Base-by-base conservation (phyloP, 2,113 vertebrate genomes). In the Saguinus imperator region DNA sequence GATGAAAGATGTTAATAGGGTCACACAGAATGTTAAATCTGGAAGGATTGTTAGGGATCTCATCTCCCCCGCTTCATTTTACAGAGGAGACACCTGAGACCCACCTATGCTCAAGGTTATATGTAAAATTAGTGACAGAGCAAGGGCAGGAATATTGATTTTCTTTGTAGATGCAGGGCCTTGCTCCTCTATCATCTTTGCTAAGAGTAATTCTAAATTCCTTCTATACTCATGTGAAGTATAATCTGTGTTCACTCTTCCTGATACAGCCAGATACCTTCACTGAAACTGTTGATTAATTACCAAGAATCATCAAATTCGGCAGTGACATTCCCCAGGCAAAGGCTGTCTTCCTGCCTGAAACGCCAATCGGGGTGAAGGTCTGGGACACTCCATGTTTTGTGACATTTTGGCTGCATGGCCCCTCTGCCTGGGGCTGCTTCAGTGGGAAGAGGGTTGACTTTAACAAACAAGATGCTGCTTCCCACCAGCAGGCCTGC, bases 261-360 rank as follows among this genome's bases (percentile, higher is more conserved):
- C 48, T 95, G 97, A 92, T 94, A 93, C 16, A 93, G 96, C 94
- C 97, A 94, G 96, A 97, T 98, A 97, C 96, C 76, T 96, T 97
- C 97, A 97, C 20, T 87, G 96, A 97, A 98, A 97, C 97, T 94
- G 94, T 73, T 95, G 94, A 98, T 98, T 98, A 98, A 98, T 98
- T 98, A 98, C 97, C 86, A 95, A 94, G 89, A 98, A 96, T 94
- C 94, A 94, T 96, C 97, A 97, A 97, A 97, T 80, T 94, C 91
- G 48, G 85, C 92, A 0, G 0, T 32, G 89, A 82, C 96, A 98
- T 91, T 94, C n/a, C 0, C 66, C 61, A 97, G 97, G 98, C 96
- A 90, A 91, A 90, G 91, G 12, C 94, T 89, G 79, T 88, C 86
- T 96, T 83, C 95, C 75, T 50, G 96, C 89, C 80, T 92, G 93